Evolutionary conservation across 2,113 vertebrate species (phyloP), one percentile per base, ranked within the genome.

Genomic region (Macquaria australasica): DNA sequence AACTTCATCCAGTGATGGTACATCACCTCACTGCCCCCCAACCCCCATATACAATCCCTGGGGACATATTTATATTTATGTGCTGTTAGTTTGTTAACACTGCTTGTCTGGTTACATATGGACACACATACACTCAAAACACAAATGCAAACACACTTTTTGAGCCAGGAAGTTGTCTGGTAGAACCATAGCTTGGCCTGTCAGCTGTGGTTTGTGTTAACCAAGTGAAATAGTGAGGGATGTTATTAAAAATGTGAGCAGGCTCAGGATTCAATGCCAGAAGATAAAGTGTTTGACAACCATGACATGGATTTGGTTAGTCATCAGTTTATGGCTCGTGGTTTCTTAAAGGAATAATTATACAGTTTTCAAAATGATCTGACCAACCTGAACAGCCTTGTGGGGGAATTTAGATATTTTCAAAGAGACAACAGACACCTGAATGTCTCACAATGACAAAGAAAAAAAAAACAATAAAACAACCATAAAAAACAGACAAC

Each of bases 201-300:
- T 66, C 56, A 81, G 45, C 68, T 79, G 62, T 21, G 18, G 43
- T 73, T 71, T 68, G 53, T 34, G 20, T 39, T 55, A 23, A 23
- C 48, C 5, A 41, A 15, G 21, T 0, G 0, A 41, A 50, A 59
- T 3, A 58, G 18, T 0, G 0, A 55, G 5, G 12, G 48, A 21
- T 5, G 28, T 25, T 72, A 56, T 63, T 10, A 48, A 39, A 31
- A 12, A 8, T 20, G n/a, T 21, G 58, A 51, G 28, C 5, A 6
- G 7, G 12, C 6, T 39, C 9, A 16, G 21, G 51, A 39, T 41
- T 69, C 7, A 56, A 2, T n/a, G 39, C 9, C 50, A 28, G 28
- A 20, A 25, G 9, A 66, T 73, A 39, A 84, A 59, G 16, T 31
- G 28, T 37, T 72, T 66, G 37, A 71, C 48, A 72, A 23, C 8